Evolutionary conservation across 2,797 vertebrate species (phyloP).

Genomic region (Characodon lateralis): DNA sequence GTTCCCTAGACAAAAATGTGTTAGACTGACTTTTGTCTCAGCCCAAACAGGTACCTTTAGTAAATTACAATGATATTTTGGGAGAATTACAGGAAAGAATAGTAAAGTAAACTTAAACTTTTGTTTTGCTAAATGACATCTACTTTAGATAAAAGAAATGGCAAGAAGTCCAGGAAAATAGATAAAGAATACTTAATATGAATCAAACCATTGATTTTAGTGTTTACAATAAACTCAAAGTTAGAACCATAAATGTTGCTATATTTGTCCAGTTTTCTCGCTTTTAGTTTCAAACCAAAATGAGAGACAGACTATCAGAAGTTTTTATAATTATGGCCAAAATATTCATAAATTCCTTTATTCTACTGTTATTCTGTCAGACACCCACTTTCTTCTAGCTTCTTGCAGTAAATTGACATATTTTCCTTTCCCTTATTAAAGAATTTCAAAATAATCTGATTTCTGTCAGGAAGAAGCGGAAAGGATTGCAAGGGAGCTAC

Average conservation of each 20-base stretch:
- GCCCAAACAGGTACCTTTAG: no score
- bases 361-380: slow-evolving; percentile 28
- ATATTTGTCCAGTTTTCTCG: not conserved
- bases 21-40: no score
- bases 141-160: no score
- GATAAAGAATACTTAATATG: not conserved
- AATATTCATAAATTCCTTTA: slow-evolving; percentile 11
- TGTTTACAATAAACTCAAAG: not conserved
- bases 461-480: slow-evolving; percentile 55
- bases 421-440: slow-evolving; percentile 56
- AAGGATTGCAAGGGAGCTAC: slow-evolving; percentile 56
- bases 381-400: slow-evolving; percentile 5
- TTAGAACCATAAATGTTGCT: not conserved
- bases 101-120: no score
- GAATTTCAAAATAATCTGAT: slow-evolving; percentile 66
- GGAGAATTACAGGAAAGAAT: no score
- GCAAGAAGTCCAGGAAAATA: no score
- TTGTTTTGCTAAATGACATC: no score
- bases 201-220: not conserved
- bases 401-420: slow-evolving; percentile 54
- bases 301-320: not conserved
- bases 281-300: not conserved
- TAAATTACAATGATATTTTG: no score
- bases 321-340: not conserved
- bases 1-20: no score